These are phyloP conservation scores for Rhingia campestris DNA, from an alignment of 2,888 invertebrate genomes.

Conservation along the genomic window DNA sequence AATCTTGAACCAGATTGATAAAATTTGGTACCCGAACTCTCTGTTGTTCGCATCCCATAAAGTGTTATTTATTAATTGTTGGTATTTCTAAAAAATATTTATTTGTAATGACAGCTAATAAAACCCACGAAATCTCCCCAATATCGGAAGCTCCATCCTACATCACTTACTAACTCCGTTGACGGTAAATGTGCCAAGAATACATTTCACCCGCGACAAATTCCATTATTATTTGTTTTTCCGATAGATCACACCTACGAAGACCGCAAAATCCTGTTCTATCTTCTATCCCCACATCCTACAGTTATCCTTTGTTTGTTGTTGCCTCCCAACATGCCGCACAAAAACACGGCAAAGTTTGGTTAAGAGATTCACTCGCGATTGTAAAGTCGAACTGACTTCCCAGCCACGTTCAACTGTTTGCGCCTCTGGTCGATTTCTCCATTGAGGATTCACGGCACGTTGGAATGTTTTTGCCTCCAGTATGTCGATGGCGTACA, in stretches of 20 bases:
- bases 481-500: neutral
- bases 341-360: conserved; percentile 19
- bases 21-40: too few species aligned
- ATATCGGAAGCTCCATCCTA: neutral
- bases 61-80: too few species aligned
- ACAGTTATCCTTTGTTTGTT: neutral
- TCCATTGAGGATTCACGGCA: conserved; percentile 37
- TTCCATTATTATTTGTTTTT: conserved; percentile 43
- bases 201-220: conserved; percentile 36
- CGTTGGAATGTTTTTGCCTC: conserved; percentile 42
- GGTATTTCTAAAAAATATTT: too few species aligned
- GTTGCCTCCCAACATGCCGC: neutral
- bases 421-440: conserved; percentile 29
- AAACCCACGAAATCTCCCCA: neutral
- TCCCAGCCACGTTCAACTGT: conserved; percentile 36
- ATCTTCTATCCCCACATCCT: neutral
- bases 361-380: conserved; percentile 24
- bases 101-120: neutral
- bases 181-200: conserved; percentile 37
- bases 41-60: too few species aligned
- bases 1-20: too few species aligned
- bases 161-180: neutral
- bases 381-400: conserved; percentile 37
- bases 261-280: neutral
- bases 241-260: conserved; percentile 29